Base-by-base conservation (phyloP, 1,140 invertebrate species). In the Procambarus virginalis region DNA sequence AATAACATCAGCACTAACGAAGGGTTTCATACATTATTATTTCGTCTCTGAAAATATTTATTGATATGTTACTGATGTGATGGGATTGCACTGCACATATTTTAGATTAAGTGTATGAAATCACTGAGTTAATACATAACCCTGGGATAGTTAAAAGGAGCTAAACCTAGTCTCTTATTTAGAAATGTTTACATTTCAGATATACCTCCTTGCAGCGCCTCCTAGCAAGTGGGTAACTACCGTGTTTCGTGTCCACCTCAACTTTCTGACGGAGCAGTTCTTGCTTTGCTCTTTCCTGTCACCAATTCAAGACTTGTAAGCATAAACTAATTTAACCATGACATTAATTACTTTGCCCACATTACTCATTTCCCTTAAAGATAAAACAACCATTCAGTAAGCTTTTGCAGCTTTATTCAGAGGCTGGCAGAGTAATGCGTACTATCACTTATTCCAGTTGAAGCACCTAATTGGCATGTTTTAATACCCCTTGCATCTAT, bases 221-320 rank as follows among this genome's bases (percentile, higher is more conserved):
- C 97, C 97, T 10, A 97, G 96, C 93, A 96, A 96, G 93, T 95
- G 94, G 90, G 96, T 97, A 2, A 98, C 97, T 46, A 95, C 96
- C 83, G 94, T 98, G 60, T 99, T 98, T 94, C 95, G 98, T 92
- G 96, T 98, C 93, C 97, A 98, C 93, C 95, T 98, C 93, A 98
- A 98, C 94, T 96, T 97, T 92, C 95, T 99, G 93, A 98, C 95
- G 98, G 98, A 80, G 97, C 98, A 60, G 94, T 98, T 55, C 94
- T 99, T 92, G 98, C 98, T 77, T 96, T 98, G 92, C 92, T 98
- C 80, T 98, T 99, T 94, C 98, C 98, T 85, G 97, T 98, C 94
- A 96, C 97, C 90, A 98, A 98, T 93, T 98, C 97, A 68, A 95
- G 98, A 93, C 95, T 96, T 93, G 97, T 98, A 95, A 95, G 95